Base-by-base conservation (phyloP, 2,888 invertebrate species). In the Chrysolina haemoptera region DNA sequence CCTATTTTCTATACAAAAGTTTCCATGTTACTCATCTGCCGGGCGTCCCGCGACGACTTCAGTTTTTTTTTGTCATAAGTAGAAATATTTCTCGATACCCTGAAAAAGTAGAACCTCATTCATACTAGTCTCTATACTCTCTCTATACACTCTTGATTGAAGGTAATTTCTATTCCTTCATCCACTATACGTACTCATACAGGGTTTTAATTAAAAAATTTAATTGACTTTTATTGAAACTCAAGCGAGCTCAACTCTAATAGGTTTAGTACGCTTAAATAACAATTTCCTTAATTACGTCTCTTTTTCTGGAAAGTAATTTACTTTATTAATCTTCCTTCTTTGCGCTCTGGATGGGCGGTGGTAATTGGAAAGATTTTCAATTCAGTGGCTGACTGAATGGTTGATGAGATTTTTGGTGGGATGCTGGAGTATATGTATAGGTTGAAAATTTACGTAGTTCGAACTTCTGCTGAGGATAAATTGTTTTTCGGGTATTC, bases 141-240 rank as follows among this genome's bases (percentile, higher is more conserved):
- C n/a, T n/a, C n/a, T n/a, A 35, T 46, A 14, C 46, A 46, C 46
- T 46, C 6, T 6, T 46, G n/a, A 35, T 59, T 59, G 59, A n/a
- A 27, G 46, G 27, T 59, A 27, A 35, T 35, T 59, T 83, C 82
- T 82, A 83, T 43, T 83, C 84, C 83, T 80, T 80, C 78, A 76
- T 79, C 77, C 75, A 79, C 77, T 70, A 75, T 27, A 62, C 67
- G 77, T 79, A 84, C 85, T 85, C 84, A 86, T 86, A 86, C 86
- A 84, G 84, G 84, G 84, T 86, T 86, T 87, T 86, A 86, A 87
- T 87, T 87, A 86, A 85, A 84, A 85, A 85, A 85, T 87, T 86
- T 86, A 87, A 87, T 87, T 86, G 86, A 86, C 86, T 87, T 86
- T 86, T 86, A 87, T 86, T 87, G 86, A 85, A 86, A 85, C 85